Conservation (phyloP, 2,888 invertebrate species). For the Poecilus cupreus region DNA sequence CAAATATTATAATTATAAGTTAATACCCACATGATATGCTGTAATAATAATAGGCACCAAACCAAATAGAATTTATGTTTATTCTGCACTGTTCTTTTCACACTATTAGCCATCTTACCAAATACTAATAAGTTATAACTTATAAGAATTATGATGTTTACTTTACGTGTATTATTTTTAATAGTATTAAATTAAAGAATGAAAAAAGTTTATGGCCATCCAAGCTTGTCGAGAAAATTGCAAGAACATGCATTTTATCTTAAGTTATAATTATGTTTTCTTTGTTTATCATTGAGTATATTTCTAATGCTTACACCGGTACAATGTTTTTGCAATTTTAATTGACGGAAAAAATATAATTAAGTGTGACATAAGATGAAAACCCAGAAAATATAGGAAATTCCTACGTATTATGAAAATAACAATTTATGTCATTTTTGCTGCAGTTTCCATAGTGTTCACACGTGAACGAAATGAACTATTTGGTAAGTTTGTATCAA, state of each 20-base stretch:
- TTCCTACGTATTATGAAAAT: not conserved
- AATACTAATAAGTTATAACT: too few relatives aligned
- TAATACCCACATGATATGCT: too few relatives aligned
- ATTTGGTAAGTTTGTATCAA: not conserved
- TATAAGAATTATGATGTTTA: too few relatives aligned
- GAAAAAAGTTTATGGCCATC: not conserved
- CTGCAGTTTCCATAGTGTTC: not conserved
- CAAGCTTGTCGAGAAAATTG: not conserved
- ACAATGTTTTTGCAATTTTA: slow-evolving; percentile 12
- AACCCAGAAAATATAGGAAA: slow-evolving; percentile 11
- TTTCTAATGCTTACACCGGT: not conserved
- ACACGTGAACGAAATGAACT: not conserved
- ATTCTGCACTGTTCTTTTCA: too few relatives aligned
- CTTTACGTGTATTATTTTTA: too few relatives aligned
- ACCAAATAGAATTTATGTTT: too few relatives aligned
- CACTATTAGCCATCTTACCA: too few relatives aligned
- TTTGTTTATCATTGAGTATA: not conserved
- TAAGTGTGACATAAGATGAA: slow-evolving; percentile 6
- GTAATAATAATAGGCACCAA: too few relatives aligned
- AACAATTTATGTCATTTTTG: not conserved
- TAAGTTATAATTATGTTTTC: slow-evolving; percentile 10
- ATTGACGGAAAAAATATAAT: slow-evolving; percentile 14
- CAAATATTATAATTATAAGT: too few relatives aligned
- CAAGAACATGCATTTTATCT: not conserved
- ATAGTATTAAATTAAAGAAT: too few relatives aligned